phyloP scores from a whole-genome alignment of 2,113 vertebrate genomes.

The Syngnathus scovelli region DNA sequence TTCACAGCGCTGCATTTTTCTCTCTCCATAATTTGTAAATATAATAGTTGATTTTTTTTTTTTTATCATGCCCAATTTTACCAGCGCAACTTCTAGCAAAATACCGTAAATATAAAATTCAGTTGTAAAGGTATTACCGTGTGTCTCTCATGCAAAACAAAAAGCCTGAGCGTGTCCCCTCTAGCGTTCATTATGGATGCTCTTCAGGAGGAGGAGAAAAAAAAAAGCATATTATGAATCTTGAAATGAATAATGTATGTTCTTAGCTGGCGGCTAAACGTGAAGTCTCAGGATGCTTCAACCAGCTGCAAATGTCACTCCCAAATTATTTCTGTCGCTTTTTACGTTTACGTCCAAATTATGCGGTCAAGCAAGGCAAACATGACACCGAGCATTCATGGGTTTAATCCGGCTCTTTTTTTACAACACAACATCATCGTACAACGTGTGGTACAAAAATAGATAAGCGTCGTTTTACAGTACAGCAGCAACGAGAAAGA shows the following conservation, averaged over 20 bases:
- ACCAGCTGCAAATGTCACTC: constrained; percentile 49
- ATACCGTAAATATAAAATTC: background rate
- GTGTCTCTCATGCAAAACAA: constrained; percentile 11
- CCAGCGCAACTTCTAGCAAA: too few species aligned
- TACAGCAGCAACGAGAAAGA: constrained; percentile 70
- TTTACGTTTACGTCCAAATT: constrained; percentile 14
- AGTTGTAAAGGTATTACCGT: background rate
- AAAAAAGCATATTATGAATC: constrained; percentile 53
- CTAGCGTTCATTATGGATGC: constrained; percentile 55
- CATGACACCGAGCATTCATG: constrained; percentile 42
- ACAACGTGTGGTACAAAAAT: constrained; percentile 77
- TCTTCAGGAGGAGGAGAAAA: constrained; percentile 34
- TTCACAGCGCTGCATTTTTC: background rate
- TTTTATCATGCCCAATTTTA: too few species aligned
- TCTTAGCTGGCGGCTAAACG: constrained; percentile 54
- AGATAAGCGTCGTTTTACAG: constrained; percentile 72
- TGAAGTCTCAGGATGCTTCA: constrained; percentile 34
- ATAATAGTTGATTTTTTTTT: background rate
- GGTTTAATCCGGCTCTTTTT: constrained; percentile 63
- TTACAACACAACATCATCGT: constrained; percentile 65
- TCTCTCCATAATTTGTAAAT: background rate
- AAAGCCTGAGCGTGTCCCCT: constrained; percentile 14
- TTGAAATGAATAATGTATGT: constrained; percentile 65
- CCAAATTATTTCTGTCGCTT: constrained; percentile 9
- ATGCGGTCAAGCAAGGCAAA: background rate